Base-by-base conservation (phyloP, 2,113 vertebrate species). In the Callorhinus ursinus region DNA sequence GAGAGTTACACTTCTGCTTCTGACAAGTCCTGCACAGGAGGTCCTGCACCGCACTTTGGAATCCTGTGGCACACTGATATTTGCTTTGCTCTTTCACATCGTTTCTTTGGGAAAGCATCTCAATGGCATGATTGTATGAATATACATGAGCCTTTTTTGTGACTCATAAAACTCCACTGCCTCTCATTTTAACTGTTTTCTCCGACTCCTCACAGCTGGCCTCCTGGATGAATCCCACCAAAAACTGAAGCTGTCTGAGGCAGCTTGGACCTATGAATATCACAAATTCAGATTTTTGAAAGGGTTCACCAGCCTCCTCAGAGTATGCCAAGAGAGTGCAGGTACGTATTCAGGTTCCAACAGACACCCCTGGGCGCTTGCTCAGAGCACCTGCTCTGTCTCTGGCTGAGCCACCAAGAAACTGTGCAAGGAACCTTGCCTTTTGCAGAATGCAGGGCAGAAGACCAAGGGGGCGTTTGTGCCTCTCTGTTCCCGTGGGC, bases 351-450 rank as follows among this genome's bases (percentile, higher is more conserved):
- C 2, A 5, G 42, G 24, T 76, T 76, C 92, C 2, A 14, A 2
- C 8, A 55, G 46, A 36, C 1, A 18, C 1, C 21, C 7, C n/a
- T 0, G 15, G 14, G 15, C 0, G 0, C 42, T 39, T 8, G 11
- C 1, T 8, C 26, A 19, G 9, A 5, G 0, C 22, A 13, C 1
- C 0, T 0, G 18, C 16, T 46, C 33, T 36, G 36, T 21, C 42
- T 19, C 59, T 7, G 2, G 46, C 3, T 11, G 4, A 79, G 49
- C 6, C 16, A 21, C 49, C 19, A 6, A 11, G 42, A 18, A 31
- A 24, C 31, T 53, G 16, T 31, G 1, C 6, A 10, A 36, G n/a
- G 57, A 31, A 14, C 3, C 39, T 36, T 3, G 1, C 5, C 15
- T 65, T 46, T 26, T 3, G 0, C 24, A 22, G 7, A 72, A 46